Percentiles rank a stretch among this genome's conserved stretches.
Evolutionary conservation across 2,113 vertebrate species (phyloP).

Genomic region (Eleginops maclovinus): DNA sequence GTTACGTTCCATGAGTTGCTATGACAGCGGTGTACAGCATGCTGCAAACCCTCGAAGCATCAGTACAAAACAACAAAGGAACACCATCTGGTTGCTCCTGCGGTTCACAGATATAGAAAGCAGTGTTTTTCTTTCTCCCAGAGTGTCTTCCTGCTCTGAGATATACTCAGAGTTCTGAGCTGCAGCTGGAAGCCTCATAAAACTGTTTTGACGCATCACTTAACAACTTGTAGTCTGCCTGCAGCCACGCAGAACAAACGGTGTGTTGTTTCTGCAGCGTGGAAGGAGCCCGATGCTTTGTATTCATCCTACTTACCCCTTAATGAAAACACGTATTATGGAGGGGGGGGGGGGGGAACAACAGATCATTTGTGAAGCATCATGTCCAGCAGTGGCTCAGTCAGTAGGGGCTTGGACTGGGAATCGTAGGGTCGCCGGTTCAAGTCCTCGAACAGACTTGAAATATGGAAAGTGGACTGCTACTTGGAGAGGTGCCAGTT

Average conservation of each 20-base stretch:
- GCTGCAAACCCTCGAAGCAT: not conserved
- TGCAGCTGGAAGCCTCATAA: conserved; percentile 24
- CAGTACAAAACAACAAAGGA: not conserved
- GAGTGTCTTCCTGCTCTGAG: conserved; percentile 7
- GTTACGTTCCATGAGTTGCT: not conserved
- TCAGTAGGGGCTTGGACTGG: too few species aligned
- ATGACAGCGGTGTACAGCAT: not conserved
- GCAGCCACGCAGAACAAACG: conserved; percentile 45
- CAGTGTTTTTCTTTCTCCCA: not conserved
- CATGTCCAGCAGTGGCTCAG: too few species aligned
- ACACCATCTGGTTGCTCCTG: not conserved
- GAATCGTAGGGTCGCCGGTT: too few species aligned
- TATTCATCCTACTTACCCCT: too few species aligned
- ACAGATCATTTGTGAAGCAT: not conserved
- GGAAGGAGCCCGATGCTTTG: too few species aligned
- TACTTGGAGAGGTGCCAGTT: too few species aligned
- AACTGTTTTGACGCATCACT: conserved; percentile 30
- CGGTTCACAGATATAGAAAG: not conserved
- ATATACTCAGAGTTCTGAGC: conserved; percentile 15
- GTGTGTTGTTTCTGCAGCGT: conserved; percentile 19
- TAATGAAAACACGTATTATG: too few species aligned
- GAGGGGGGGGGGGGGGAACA: not conserved
- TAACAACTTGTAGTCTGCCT: conserved; percentile 38
- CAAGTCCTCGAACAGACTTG: too few species aligned
- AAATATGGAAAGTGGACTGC: too few species aligned